Conservation (phyloP, 1,140 invertebrate genomes). For the Drosophila nannoptera region DNA sequence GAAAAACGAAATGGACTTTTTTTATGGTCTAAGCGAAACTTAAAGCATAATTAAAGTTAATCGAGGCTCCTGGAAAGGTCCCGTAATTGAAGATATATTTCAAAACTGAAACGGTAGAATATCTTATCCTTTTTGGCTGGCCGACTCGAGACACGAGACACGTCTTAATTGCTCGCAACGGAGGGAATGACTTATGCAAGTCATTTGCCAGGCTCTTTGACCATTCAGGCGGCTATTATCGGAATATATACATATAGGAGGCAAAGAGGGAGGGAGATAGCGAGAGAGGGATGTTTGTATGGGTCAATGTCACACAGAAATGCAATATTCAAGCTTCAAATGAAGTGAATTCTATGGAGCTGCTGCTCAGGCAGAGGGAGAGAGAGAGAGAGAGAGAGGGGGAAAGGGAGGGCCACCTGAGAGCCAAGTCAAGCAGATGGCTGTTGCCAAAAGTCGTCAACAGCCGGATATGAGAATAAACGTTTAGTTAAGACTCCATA, state of each 20-base stretch:
- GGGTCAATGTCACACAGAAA: neutral
- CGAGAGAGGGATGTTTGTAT: neutral
- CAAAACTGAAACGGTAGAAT: neutral
- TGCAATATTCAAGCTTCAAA: constrained; percentile 24
- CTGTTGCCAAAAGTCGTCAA: constrained; percentile 15
- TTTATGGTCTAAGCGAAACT: neutral
- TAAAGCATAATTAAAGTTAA: neutral
- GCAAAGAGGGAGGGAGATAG: no score
- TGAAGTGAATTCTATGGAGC: constrained; percentile 3
- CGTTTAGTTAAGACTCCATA: constrained; percentile 20
- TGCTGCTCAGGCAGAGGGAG: neutral
- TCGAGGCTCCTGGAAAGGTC: neutral
- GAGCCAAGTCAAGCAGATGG: constrained; percentile 11
- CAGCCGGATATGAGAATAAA: constrained; percentile 35
- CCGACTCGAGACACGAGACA: constrained; percentile 5
- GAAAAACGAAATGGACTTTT: neutral
- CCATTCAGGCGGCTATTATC: constrained; percentile 14
- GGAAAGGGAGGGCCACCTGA: constrained; percentile 1
- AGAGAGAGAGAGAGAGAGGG: neutral
- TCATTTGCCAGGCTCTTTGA: constrained; percentile 6
- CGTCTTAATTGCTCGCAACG: constrained; percentile 17
- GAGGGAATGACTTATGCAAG: constrained; percentile 15
- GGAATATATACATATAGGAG: constrained; percentile 1
- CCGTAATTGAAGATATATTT: neutral
- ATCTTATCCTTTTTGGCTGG: neutral